A percentile compares a stretch with the other conserved stretches of the same genome.
These are phyloP conservation scores for Aporophyla lueneburgensis DNA, from an alignment of 2,888 invertebrate species.

Conservation along the genomic window DNA sequence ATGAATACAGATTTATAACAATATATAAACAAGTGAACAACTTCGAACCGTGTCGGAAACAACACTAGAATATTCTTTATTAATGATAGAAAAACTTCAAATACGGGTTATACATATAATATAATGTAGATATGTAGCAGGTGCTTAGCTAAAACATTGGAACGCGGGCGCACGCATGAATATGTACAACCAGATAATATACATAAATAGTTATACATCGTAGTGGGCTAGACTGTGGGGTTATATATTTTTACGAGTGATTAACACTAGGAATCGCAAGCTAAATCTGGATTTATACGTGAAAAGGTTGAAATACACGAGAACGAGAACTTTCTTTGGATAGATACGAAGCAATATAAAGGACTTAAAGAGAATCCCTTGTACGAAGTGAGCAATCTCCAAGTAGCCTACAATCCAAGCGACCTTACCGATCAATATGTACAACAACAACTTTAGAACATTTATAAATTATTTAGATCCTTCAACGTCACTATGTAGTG, in stretches of 20 bases:
- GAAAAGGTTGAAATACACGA: slow-evolving; percentile 82
- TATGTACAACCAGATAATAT: slow-evolving; percentile 84
- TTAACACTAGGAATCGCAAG: slow-evolving; percentile 87
- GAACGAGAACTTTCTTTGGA: slow-evolving; percentile 80
- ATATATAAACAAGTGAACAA: slow-evolving; percentile 90
- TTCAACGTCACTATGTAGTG: slow-evolving; percentile 68
- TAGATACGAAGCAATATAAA: slow-evolving; percentile 87
- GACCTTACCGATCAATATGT: slow-evolving; percentile 85
- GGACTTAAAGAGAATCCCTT: slow-evolving; percentile 90
- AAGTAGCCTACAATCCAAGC: slow-evolving; percentile 88
- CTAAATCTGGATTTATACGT: slow-evolving; percentile 86
- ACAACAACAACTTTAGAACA: slow-evolving; percentile 84
- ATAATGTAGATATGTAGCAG: slow-evolving; percentile 88
- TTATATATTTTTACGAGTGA: slow-evolving; percentile 80
- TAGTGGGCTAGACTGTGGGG: slow-evolving; percentile 79
- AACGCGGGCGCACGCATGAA: slow-evolving; percentile 80
- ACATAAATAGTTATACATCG: slow-evolving; percentile 77
- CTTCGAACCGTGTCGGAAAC: slow-evolving; percentile 88
- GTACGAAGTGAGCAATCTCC: slow-evolving; percentile 89
- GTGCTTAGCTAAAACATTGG: slow-evolving; percentile 85
- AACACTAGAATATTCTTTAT: slow-evolving; percentile 87
- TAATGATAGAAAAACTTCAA: slow-evolving; percentile 88
- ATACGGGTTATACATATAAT: slow-evolving; percentile 81
- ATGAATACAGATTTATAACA: slow-evolving; percentile 89
- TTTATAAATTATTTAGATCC: slow-evolving; percentile 73